Evolutionary conservation across 2,113 vertebrate species (phyloP), one percentile per base, ranked within the genome.

Genomic region (Hystrix cristata): DNA sequence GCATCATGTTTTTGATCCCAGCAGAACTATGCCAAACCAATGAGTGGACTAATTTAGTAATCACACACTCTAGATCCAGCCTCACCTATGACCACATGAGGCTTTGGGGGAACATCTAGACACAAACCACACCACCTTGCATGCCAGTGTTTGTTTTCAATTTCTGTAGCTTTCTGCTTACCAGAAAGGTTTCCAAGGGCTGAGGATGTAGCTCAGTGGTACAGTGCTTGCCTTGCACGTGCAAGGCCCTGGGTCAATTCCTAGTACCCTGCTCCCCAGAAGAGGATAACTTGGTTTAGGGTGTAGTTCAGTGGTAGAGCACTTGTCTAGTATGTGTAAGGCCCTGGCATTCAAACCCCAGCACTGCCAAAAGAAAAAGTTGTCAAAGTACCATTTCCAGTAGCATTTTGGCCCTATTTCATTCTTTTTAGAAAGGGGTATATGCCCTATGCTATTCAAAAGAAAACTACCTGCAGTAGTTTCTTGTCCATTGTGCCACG

Each of bases 101-200:
- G 38, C 38, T 38, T 38, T 38, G 38, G 38, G 38, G 38, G 2
- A 38, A 38, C 38, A 38, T 38, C 38, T 38, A 38, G 38, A 38
- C 38, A 38, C 38, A 38, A 38, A 38, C 38, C 38, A 38, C 38
- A 38, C 38, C 38, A 38, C 38, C 38, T 38, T 38, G 38, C 38
- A 38, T 38, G 38, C 16, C 31, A 78, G 38, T 48, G 46, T 89
- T 91, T 95, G 83, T 91, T 95, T 79, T 69, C 88, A 91, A 71
- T 60, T 69, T 34, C 53, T 71, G 13, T 8, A 69, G 5, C n/a
- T 31, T 25, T 55, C 57, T 78, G 9, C 87, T 87, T 74, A 93
- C 23, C 83, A 74, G 88, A 84, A 93, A 51, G 29, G 29, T 79
- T 53, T 79, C 51, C 9, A 34, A 79, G 9, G 46, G 15, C 48